Base-by-base conservation (phyloP, 2,113 vertebrate species). In the Microtus montanus region DNA sequence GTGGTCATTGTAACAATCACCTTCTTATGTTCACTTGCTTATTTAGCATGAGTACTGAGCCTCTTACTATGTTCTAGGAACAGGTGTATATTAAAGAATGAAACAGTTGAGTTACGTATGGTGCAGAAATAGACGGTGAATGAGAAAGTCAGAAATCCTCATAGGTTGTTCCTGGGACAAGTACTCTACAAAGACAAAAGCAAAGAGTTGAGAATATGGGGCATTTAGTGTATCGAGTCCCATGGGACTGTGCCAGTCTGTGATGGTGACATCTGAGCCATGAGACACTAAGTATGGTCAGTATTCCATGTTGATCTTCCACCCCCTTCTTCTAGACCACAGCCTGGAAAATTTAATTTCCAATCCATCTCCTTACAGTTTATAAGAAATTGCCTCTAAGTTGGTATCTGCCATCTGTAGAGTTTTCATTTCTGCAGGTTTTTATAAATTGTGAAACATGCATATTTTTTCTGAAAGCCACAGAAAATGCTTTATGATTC, bases 401-500 rank as follows among this genome's bases (percentile, higher is more conserved):
- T 20, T 90, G 71, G 77, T 22, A 78, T 7, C 17, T 84, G 13
- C 41, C 85, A 5, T 83, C 93, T 93, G 33, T 58, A 22, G 82
- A 75, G 61, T 38, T 93, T 93, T 93, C 38, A 63, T 47, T 96
- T 84, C 44, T 75, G 44, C 3, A n/a, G 4, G n/a, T 38, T 89
- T 97, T 96, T 75, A 35, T 35, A 84, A 89, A 74, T 58, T 92
- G 35, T 58, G 63, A 52, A 73, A 90, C 44, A 71, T 93, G 35
- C 30, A 91, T 58, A 84, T 93, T 80, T 93, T 94, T 82, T 82
- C 88, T 74, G 68, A 89, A 96, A 92, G 9, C 54, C 30, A 38
- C 19, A 86, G 63, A 92, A 74, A 94, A 93, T 80, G 83, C 71
- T 96, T 95, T 75, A 52, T 61, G 12, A 71, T 79, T 87, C 89